Base-by-base conservation (phyloP, 2,797 vertebrate genomes). In the Pangasius mekongensis region DNA sequence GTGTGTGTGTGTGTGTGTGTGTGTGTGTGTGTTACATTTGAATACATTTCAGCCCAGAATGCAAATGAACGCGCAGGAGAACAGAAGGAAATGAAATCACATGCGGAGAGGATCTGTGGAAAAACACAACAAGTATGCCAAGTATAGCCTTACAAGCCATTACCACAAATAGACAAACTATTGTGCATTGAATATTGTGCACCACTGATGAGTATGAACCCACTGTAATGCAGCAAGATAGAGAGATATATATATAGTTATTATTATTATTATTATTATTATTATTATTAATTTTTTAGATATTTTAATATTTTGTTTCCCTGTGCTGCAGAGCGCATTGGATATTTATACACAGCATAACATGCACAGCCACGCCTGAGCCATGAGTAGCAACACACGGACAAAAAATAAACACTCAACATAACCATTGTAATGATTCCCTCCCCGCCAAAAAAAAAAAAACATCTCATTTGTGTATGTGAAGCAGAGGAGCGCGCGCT, bases 401-500 rank as follows among this genome's bases (percentile, higher is more conserved):
- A 33, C 52, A 80, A 60, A 8, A 30, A 54, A 78, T 9, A 4
- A n/a, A 16, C 81, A 64, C 39, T 16, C 81, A 82, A 6, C 24
- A 83, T 9, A 36, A 80, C 14, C 22, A 5, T 20, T 66, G 13
- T 67, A 14, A 47, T 47, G 36, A 83, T 27, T 0, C 27, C 47
- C 76, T 2, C 47, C 2, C 5, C 16, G 0, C 33, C 1, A 33
- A 33, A 33, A 33, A 13, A 47, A 14, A 54, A 60, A 5, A 47
- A 16, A 3, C 36, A 36, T 87, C 18, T 30, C 11, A 80, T 64
- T 4, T 18, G 58, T 64, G 86, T 66, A 71, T 24, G 27, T 36
- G 67, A 82, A 81, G 77, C 66, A 47, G 6, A 47, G 13, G 20
- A 47, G 43, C 67, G 60, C 27, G 52, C 43, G 94, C 96, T 96